A percentile compares a stretch with the other conserved stretches of the same genome.
Conservation (phyloP, 2,113 vertebrate species). For the Girardinichthys multiradiatus region DNA sequence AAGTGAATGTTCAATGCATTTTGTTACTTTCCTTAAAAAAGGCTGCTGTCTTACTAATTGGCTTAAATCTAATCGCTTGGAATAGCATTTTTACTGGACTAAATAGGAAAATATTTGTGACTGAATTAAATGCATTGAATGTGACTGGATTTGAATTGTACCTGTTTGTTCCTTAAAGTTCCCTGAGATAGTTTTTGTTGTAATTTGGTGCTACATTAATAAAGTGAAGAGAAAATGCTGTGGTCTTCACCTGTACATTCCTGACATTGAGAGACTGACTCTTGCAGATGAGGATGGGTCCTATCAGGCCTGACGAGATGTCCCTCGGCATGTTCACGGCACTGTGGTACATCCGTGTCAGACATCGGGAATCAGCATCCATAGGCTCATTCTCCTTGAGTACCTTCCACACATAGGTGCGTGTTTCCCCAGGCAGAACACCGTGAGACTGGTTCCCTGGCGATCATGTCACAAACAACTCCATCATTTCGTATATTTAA, state of each 20-base stretch:
- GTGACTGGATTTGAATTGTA: no score
- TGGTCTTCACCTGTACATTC: constrained; percentile 89
- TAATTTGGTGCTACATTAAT: no score
- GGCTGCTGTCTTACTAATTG: no score
- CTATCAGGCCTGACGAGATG: constrained; percentile 92
- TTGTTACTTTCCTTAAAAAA: no score
- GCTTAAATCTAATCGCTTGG: no score
- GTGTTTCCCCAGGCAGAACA: constrained; percentile 87
- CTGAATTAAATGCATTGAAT: no score
- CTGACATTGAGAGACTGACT: constrained; percentile 86
- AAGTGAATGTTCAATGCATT: no score
- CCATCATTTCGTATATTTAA: background rate
- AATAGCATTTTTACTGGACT: no score
- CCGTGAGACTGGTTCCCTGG: constrained; percentile 84
- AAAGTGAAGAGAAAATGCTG: no score
- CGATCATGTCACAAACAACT: background rate
- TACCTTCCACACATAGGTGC: constrained; percentile 89
- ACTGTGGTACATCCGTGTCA: constrained; percentile 94
- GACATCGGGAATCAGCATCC: constrained; percentile 85
- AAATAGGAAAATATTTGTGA: no score
- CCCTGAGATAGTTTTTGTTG: no score
- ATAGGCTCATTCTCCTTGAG: constrained; percentile 87
- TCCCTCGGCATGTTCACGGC: constrained; percentile 88
- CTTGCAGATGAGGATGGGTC: constrained; percentile 95
- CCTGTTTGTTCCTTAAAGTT: no score